Conservation (phyloP, 2,797 vertebrate species). For the Salarias fasciatus region DNA sequence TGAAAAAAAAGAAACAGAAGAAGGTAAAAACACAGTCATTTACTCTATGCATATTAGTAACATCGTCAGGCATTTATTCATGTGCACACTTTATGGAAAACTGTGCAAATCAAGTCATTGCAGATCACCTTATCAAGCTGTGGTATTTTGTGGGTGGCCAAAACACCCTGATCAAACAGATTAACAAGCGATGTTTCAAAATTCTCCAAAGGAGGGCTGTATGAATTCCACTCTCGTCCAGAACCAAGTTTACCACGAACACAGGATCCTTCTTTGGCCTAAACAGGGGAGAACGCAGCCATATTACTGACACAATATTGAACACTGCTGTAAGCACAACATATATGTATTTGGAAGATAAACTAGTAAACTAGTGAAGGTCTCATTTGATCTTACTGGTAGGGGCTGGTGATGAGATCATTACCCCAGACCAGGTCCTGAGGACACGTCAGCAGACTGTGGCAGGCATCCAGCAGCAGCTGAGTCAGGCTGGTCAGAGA, state of each 20-base stretch:
- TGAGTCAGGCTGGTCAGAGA: constrained; percentile 85
- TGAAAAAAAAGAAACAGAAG: constrained; percentile 69
- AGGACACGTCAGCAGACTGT: constrained; percentile 79
- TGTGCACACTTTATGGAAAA: neutral
- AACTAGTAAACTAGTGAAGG: neutral
- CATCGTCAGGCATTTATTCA: neutral
- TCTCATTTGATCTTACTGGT: constrained; percentile 81
- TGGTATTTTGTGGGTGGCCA: constrained; percentile 85
- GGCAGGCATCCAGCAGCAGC: constrained; percentile 85
- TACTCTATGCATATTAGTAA: neutral
- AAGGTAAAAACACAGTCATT: neutral
- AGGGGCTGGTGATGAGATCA: constrained; percentile 88
- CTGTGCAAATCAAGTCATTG: neutral
- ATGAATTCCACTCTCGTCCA: constrained; percentile 87
- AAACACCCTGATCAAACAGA: constrained; percentile 88
- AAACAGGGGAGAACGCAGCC: constrained; percentile 16
- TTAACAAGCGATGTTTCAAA: constrained; percentile 83
- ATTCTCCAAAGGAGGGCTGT: constrained; percentile 84
- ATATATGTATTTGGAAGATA: neutral
- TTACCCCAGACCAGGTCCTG: constrained; percentile 86
- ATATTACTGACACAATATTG: constrained; percentile 9
- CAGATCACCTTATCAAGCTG: constrained; percentile 88
- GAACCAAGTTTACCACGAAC: constrained; percentile 87
- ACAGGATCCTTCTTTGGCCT: constrained; percentile 90
- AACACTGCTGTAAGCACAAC: neutral